Evolutionary conservation across 2,888 invertebrate genomes (phyloP).

Genomic region (Bellardia pandia): DNA sequence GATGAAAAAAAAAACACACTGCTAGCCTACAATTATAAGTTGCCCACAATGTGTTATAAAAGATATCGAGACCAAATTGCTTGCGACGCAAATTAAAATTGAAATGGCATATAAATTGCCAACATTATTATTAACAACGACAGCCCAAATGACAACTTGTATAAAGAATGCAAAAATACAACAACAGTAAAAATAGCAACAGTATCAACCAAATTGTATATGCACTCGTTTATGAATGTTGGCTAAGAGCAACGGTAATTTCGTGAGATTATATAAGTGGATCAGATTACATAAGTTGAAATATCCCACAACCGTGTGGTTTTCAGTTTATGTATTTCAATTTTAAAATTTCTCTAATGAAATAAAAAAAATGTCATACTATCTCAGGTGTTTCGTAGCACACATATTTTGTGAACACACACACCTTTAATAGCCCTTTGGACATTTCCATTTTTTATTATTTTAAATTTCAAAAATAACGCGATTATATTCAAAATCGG

Average conservation of each 20-base stretch:
- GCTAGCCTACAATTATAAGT: conserved; percentile 66
- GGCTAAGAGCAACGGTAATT: conserved; percentile 17
- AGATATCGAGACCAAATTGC: conserved; percentile 70
- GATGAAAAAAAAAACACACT: conserved; percentile 24
- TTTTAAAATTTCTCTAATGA: too few relatives aligned
- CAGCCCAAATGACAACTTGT: conserved; percentile 68
- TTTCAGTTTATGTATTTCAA: too few relatives aligned
- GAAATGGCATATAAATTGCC: conserved; percentile 72
- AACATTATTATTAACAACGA: conserved; percentile 71
- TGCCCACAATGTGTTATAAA: conserved; percentile 71
- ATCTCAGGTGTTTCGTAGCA: too few relatives aligned
- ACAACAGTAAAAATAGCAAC: conserved; percentile 11
- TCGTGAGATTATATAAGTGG: neutral
- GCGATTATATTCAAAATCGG: too few relatives aligned
- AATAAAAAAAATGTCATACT: too few relatives aligned
- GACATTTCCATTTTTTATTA: too few relatives aligned
- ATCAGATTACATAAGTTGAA: neutral
- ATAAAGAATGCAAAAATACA: conserved; percentile 64
- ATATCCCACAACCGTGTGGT: neutral
- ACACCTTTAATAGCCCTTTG: too few relatives aligned
- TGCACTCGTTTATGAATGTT: conserved; percentile 58
- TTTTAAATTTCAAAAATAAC: too few relatives aligned
- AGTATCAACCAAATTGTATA: conserved; percentile 49
- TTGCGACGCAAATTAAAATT: conserved; percentile 70
- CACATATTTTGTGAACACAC: too few relatives aligned